Evolutionary conservation across 2,888 invertebrate species (phyloP).

Genomic region (Liodrosophila aerea): DNA sequence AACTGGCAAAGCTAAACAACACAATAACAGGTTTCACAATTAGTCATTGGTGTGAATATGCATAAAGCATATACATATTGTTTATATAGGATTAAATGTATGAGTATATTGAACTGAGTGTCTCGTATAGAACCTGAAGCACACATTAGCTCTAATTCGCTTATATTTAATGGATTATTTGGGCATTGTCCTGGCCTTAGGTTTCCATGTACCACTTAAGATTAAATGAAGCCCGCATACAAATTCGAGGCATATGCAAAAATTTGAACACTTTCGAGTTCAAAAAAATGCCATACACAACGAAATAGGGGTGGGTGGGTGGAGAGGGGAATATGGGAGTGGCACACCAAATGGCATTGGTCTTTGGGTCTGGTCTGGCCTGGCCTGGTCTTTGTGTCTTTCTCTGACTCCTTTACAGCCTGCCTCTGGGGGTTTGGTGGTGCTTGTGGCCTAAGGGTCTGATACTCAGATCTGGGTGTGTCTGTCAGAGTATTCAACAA

Average conservation of each 20-base stretch:
- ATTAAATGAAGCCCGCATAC: neutral
- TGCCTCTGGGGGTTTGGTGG: conserved; percentile 2
- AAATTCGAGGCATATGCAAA: conserved; percentile 8
- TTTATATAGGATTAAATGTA: too few relatives aligned
- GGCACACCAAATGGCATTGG: conserved; percentile 30
- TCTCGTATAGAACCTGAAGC: neutral
- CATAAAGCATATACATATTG: too few relatives aligned
- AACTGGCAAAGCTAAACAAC: too few relatives aligned
- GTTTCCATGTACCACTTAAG: neutral
- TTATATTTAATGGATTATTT: conserved; percentile 11
- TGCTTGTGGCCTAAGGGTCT: neutral
- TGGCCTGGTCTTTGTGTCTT: neutral
- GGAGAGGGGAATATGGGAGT: conserved; percentile 19
- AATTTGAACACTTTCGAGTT: conserved; percentile 4
- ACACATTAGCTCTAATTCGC: conserved; percentile 8
- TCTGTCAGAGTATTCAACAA: conserved; percentile 42
- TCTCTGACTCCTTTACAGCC: neutral
- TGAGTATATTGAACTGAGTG: too few relatives aligned
- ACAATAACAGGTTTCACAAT: too few relatives aligned
- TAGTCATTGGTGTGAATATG: too few relatives aligned
- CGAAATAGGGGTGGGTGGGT: too few relatives aligned
- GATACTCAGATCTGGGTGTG: conserved; percentile 31
- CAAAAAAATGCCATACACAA: conserved; percentile 18
- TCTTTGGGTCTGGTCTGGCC: conserved; percentile 1
- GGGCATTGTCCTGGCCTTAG: neutral